phyloP scores from a whole-genome alignment of 2,797 vertebrate genomes.

The Vireo griseus region DNA sequence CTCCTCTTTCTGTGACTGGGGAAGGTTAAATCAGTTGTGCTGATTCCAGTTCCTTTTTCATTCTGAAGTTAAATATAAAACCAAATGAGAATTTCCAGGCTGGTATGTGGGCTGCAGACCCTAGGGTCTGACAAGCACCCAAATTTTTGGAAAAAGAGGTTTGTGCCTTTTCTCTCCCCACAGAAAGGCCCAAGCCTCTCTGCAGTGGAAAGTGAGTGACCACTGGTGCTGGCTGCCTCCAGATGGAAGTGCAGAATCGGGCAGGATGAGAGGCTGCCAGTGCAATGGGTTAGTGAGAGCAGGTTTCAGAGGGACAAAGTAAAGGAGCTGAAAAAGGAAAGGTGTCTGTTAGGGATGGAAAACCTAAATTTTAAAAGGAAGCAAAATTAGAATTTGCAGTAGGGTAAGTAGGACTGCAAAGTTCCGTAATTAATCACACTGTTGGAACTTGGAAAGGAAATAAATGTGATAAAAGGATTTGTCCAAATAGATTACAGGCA shows the following conservation, averaged over 20 bases:
- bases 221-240: background rate
- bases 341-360: constrained; percentile 1
- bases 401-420: constrained; percentile 37
- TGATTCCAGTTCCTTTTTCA: background rate
- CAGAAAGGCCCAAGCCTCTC: rapidly evolving
- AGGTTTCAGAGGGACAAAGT: background rate
- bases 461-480: constrained; percentile 65
- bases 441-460: constrained; percentile 63
- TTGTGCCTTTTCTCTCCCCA: background rate
- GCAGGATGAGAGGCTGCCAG: background rate
- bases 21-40: constrained; percentile 12
- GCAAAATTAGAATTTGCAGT: constrained; percentile 50
- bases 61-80: constrained; percentile 25
- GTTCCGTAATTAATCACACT: constrained; percentile 66
- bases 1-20: background rate
- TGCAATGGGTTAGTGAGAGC: background rate
- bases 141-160: background rate
- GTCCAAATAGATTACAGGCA: constrained; percentile 64
- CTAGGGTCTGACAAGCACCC: rapidly evolving
- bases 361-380: constrained; percentile 18
- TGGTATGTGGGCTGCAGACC: rapidly evolving
- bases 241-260: background rate
- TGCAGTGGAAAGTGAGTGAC: rapidly evolving
- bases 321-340: background rate
- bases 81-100: background rate